Conservation (phyloP, 2,113 vertebrate species). For the Cyanocitta stelleri region DNA sequence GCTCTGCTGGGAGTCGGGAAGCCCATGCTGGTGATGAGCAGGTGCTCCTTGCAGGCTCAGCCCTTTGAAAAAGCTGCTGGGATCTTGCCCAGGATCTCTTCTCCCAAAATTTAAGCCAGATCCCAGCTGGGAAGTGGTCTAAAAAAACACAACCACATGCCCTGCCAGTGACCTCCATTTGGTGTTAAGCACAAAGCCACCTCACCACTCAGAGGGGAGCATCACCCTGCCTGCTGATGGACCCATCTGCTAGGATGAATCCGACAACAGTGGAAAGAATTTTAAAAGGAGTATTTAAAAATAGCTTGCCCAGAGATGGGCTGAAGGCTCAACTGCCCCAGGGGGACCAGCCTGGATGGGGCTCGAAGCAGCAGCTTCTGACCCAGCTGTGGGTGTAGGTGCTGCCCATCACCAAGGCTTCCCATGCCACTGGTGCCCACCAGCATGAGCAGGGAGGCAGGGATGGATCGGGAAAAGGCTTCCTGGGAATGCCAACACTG, state of each 20-base stretch:
- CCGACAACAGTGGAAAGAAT: not conserved
- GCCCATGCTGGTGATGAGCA: not conserved
- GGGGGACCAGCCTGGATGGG: fast-evolving
- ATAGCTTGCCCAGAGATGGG: not conserved
- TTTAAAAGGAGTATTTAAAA: not conserved
- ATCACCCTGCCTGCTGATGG: not conserved
- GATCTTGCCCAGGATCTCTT: not conserved
- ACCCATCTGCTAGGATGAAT: not conserved
- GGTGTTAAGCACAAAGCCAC: not conserved
- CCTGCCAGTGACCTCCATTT: not conserved
- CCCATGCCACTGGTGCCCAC: fast-evolving
- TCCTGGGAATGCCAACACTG: not conserved
- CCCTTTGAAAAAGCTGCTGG: not conserved
- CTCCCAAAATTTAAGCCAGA: not conserved
- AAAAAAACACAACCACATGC: not conserved
- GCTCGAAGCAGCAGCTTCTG: not conserved
- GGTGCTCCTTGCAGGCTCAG: not conserved
- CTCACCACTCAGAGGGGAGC: not conserved
- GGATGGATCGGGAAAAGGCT: not conserved
- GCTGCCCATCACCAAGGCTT: fast-evolving
- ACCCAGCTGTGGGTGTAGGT: not conserved
- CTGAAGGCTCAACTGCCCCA: not conserved
- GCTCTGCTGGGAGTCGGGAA: not conserved
- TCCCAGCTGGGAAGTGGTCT: not conserved
- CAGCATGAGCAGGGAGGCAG: fast-evolving